phyloP scores from a whole-genome alignment of 2,888 invertebrate species.

The Nomada lathburiana region DNA sequence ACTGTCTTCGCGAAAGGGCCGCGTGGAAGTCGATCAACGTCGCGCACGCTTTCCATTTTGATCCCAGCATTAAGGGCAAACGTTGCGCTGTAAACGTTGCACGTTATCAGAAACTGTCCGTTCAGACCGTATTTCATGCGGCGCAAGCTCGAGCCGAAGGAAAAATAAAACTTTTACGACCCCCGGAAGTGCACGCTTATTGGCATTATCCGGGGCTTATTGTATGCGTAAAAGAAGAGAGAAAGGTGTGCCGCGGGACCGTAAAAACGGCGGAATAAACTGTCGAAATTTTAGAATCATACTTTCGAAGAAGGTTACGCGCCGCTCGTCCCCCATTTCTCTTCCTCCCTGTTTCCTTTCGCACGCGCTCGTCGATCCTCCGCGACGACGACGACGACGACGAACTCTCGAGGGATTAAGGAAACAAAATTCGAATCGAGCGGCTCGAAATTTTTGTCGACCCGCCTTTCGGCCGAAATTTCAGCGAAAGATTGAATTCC shows the following conservation, averaged over 20 bases:
- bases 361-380: neutral
- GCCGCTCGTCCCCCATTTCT: neutral
- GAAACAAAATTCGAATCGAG: constrained; percentile 18
- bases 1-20: no score
- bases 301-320: constrained; percentile 12
- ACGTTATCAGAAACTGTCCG: constrained; percentile 26
- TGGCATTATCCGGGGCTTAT: constrained; percentile 42
- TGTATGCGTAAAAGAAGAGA: neutral
- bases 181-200: constrained; percentile 22
- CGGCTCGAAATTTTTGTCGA: neutral
- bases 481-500: constrained; percentile 26
- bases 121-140: constrained; percentile 25
- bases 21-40: constrained; percentile 14
- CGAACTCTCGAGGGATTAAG: constrained; percentile 11
- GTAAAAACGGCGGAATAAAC: constrained; percentile 27
- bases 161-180: constrained; percentile 57
- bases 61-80: constrained; percentile 27
- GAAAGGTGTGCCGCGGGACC: constrained; percentile 6
- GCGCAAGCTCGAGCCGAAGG: neutral
- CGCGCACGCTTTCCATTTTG: constrained; percentile 27
- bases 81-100: constrained; percentile 37
- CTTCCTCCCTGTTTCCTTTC: no score
- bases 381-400: no score
- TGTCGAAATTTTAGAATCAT: constrained; percentile 20
- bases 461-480: neutral